phyloP scores from a whole-genome alignment of 2,888 invertebrate species.

The Erynnis tages region DNA sequence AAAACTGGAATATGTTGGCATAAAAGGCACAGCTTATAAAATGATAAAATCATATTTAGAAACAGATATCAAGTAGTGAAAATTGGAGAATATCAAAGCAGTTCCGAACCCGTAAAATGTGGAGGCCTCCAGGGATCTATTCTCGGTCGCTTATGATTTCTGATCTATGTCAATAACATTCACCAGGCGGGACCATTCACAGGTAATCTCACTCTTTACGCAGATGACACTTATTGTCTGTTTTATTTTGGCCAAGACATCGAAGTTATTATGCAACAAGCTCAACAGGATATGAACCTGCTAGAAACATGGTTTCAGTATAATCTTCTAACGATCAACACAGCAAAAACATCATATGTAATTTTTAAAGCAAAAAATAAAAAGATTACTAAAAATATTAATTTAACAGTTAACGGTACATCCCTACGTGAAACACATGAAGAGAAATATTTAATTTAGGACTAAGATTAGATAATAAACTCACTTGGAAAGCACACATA shows the following conservation, averaged over 20 bases:
- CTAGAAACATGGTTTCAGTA: neutral
- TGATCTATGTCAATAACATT: constrained; percentile 36
- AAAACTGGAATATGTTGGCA: no score
- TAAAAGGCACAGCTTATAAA: no score
- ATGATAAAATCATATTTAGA: no score
- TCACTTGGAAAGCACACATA: neutral
- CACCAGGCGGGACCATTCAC: neutral
- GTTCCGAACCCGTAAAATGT: neutral
- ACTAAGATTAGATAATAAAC: neutral
- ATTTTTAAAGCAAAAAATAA: neutral
- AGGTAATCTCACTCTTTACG: neutral
- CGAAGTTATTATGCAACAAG: neutral
- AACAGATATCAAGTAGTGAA: neutral
- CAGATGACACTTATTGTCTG: neutral
- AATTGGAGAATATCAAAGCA: neutral
- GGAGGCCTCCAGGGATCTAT: neutral
- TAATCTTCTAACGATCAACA: neutral
- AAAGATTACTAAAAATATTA: neutral
- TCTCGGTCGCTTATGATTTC: neutral
- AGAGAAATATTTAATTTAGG: neutral
- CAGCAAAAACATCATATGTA: neutral
- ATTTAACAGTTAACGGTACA: neutral
- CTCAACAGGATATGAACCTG: neutral
- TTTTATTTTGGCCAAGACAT: neutral
- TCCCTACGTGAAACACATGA: neutral